Evolutionary conservation across 2,797 vertebrate genomes (phyloP).

Genomic region (Platalea minor): DNA sequence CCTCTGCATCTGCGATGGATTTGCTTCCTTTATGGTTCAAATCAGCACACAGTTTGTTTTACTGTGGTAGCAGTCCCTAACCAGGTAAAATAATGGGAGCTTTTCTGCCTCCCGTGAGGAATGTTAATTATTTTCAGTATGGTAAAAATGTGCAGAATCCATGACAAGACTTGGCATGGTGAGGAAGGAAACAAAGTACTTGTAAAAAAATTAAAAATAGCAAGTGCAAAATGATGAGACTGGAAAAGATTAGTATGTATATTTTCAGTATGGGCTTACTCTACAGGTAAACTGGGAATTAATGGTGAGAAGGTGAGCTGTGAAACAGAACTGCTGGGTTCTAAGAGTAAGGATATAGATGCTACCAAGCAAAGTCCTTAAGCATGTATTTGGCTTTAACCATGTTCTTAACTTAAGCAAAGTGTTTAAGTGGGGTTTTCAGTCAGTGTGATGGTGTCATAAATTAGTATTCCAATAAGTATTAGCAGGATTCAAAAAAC

Average conservation of each 20-base stretch:
- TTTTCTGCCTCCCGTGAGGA: constrained; percentile 13
- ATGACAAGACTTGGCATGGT: background rate
- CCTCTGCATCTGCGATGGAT: constrained; percentile 4
- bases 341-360: background rate
- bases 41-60: background rate
- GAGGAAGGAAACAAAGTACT: background rate
- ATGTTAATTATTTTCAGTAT: constrained; percentile 1
- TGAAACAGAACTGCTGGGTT: background rate
- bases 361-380: background rate
- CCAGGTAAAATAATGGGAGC: background rate
- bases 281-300: background rate
- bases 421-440: background rate
- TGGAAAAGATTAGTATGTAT: background rate
- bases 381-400: background rate
- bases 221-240: background rate
- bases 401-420: background rate
- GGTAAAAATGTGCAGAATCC: constrained; percentile 26
- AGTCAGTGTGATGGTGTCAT: background rate
- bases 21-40: background rate
- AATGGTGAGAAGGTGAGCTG: background rate
- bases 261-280: background rate
- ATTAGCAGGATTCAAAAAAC: background rate
- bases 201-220: background rate
- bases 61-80: background rate
- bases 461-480: background rate